Base-by-base conservation (phyloP, 2,113 vertebrate species). In the Recurvirostra avosetta region DNA sequence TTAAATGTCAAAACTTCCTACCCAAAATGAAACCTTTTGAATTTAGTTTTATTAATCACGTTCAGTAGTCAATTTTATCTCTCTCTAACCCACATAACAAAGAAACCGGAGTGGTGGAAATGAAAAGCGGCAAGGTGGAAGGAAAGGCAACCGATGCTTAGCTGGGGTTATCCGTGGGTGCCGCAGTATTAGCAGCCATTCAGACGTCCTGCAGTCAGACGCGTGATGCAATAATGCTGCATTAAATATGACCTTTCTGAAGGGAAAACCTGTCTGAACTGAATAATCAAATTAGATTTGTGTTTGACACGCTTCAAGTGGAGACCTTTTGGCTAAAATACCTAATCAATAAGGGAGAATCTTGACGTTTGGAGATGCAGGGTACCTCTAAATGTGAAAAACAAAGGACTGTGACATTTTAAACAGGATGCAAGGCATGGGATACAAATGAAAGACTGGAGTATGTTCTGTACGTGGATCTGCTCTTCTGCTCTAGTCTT, bases 281-380 rank as follows among this genome's bases (percentile, higher is more conserved):
- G 56, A 67, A 30, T 36, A 70, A 78, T 55, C 52, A 36, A 61
- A 94, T 62, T 6, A 52, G 36, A 29, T 27, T 77, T 45, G n/a
- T n/a, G 43, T 32, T 67, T 80, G 71, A 61, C 49, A 77, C 58
- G 26, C 59, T 93, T 90, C 90, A 49, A 34, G 32, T 32, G 36
- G 94, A 94, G 94, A 89, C 40, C 63, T 97, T 96, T 93, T 75
- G 76, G 49, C 84, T 52, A 22, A 61, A 95, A 34, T 45, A 50
- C 49, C 84, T 77, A 47, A 79, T 88, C 70, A 56, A 12, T 52
- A 93, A 56, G 80, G 78, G 95, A 50, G 72, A 45, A 71, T 65
- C 50, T 41, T 79, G 70, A 74, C 93, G 95, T 70, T 84, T 71
- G 55, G 70, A 53, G 83, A 36, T 32, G 49, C 40, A 40, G 66